Conservation (phyloP, 2,113 vertebrate genomes). For the Phrynosoma blainvillii region DNA sequence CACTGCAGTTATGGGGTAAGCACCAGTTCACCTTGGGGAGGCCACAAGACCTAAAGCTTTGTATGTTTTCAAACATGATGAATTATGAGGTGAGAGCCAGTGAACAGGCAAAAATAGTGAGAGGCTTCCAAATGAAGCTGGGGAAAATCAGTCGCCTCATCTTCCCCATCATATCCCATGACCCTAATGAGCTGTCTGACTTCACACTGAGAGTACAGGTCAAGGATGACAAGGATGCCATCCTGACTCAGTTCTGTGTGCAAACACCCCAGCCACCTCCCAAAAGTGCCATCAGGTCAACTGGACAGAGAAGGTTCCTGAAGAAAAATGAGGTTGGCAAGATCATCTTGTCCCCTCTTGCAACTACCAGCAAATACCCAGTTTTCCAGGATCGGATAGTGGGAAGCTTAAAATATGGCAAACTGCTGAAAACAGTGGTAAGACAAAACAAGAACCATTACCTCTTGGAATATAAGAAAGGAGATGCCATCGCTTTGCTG, state of each 20-base stretch:
- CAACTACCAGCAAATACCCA: constrained; percentile 86
- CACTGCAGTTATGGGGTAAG: constrained; percentile 95
- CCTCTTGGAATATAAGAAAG: constrained; percentile 94
- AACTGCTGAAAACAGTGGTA: constrained; percentile 92
- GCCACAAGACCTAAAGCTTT: constrained; percentile 90
- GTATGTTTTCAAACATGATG: constrained; percentile 94
- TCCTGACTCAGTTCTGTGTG: constrained; percentile 93
- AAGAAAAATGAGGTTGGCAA: constrained; percentile 97
- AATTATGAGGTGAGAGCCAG: constrained; percentile 87
- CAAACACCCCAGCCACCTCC: constrained; percentile 91
- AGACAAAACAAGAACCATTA: constrained; percentile 94
- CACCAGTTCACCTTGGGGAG: constrained; percentile 89
- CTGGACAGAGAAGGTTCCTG: constrained; percentile 88
- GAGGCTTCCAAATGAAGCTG: constrained; percentile 94
- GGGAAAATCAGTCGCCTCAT: constrained; percentile 92
- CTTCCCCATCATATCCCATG: constrained; percentile 86
- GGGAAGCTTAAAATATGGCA: constrained; percentile 89
- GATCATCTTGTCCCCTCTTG: constrained; percentile 90
- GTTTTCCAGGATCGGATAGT: constrained; percentile 90
- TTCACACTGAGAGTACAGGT: constrained; percentile 92
- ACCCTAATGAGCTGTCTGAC: constrained; percentile 83
- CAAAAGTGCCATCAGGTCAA: constrained; percentile 83
- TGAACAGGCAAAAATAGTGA: constrained; percentile 84
- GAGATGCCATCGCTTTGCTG: constrained; percentile 88
- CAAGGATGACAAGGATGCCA: constrained; percentile 86